Percentiles rank a stretch among this genome's conserved stretches.
These are phyloP conservation scores for Episyrphus balteatus DNA, from an alignment of 1,140 invertebrate genomes.

Conservation along the genomic window DNA sequence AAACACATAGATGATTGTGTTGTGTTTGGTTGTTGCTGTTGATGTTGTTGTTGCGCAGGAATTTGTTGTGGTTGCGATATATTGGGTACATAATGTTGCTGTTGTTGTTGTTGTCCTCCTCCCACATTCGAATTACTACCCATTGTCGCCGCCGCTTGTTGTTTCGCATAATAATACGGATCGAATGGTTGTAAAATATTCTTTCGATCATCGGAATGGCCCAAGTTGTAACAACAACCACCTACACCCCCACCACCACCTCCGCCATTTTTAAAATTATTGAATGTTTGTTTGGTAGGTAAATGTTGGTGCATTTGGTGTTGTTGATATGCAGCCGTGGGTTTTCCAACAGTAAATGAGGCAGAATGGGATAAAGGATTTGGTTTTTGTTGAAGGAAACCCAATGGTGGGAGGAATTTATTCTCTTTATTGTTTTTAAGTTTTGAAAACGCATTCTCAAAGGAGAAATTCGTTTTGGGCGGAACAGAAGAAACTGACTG, in stretches of 20 bases:
- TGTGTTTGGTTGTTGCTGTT: too few species aligned
- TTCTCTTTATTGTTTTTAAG: slow-evolving; percentile 27
- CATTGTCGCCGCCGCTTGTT: neutral
- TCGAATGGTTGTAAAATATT: slow-evolving; percentile 30
- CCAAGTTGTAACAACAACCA: neutral
- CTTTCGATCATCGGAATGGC: neutral
- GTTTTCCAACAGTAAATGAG: slow-evolving; percentile 6
- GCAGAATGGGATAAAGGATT: slow-evolving; percentile 7
- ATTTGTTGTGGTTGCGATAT: too few species aligned
- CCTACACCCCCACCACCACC: neutral
- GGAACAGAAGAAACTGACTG: too few species aligned
- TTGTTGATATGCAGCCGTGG: neutral
- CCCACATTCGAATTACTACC: neutral
- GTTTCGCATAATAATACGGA: slow-evolving; percentile 28
- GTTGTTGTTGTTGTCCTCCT: slow-evolving; percentile 1
- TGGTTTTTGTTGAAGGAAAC: neutral
- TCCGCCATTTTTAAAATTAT: too few species aligned
- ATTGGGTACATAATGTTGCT: slow-evolving; percentile 1
- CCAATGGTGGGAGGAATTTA: slow-evolving; percentile 10
- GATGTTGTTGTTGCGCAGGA: too few species aligned
- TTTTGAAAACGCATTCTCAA: slow-evolving; percentile 12
- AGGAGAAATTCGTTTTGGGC: too few species aligned
- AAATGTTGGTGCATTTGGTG: neutral
- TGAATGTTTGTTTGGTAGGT: neutral
- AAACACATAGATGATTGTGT: too few species aligned